phyloP scores from a whole-genome alignment of 2,113 vertebrate genomes.

The Corythornis madagascariensis region DNA sequence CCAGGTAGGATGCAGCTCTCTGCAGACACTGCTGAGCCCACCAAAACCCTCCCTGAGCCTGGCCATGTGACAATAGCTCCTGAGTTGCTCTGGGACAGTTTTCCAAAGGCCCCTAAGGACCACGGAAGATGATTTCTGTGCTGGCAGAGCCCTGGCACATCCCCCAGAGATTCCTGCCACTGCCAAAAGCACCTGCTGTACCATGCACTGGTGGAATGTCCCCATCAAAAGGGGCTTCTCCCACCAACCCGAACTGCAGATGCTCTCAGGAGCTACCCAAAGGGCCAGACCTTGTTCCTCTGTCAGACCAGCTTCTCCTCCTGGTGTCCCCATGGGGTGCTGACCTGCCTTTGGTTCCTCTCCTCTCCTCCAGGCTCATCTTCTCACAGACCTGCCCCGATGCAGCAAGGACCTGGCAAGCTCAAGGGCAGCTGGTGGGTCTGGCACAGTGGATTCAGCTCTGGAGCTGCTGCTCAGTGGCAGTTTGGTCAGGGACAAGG shows the following conservation, averaged over 20 bases:
- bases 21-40: background rate
- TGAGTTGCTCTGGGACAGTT: accelerated
- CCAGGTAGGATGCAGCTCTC: background rate
- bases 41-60: background rate
- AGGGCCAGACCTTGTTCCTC: background rate
- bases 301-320: background rate
- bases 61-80: accelerated
- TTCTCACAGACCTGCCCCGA: background rate
- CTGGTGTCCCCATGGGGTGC: background rate
- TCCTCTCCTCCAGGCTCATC: background rate
- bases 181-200: background rate
- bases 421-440: accelerated
- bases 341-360: background rate
- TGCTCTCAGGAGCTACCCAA: background rate
- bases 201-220: accelerated
- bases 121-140: background rate
- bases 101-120: background rate
- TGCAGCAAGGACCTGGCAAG: accelerated
- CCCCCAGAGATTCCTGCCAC: accelerated
- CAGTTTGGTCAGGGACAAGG: background rate
- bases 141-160: background rate
- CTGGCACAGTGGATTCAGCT: background rate
- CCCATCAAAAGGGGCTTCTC: accelerated
- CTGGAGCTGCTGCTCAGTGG: background rate
- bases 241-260: background rate